Percentiles rank a stretch among this genome's conserved stretches.
These are phyloP conservation scores for Taphrorychus bicolor DNA, from an alignment of 2,888 invertebrate genomes.

Conservation along the genomic window DNA sequence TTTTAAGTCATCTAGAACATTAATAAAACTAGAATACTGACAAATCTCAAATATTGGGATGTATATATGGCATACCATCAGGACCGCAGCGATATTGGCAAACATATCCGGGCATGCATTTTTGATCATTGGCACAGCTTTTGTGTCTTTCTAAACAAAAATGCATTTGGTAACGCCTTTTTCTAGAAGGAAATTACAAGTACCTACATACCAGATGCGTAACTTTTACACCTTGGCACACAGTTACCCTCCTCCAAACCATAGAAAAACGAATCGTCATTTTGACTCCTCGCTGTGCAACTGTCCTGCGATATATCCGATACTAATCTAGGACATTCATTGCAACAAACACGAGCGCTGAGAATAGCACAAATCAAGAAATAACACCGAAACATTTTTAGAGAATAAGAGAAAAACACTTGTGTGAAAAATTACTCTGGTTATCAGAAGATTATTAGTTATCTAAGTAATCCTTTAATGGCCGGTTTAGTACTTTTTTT, in stretches of 20 bases:
- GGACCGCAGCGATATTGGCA: constrained; percentile 45
- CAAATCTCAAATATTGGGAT: no score
- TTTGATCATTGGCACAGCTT: not conserved
- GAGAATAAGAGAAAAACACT: not conserved
- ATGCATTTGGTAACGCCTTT: constrained; percentile 3
- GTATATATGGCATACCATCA: constrained; percentile 43
- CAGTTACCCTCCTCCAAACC: constrained; percentile 26
- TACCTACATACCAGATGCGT: constrained; percentile 29
- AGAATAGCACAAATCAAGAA: no score
- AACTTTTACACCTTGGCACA: constrained; percentile 35
- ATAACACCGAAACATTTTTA: not conserved
- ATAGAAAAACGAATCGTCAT: constrained; percentile 34
- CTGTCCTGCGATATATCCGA: constrained; percentile 44
- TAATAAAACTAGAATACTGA: not conserved
- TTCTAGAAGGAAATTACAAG: no score
- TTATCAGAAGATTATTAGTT: not conserved
- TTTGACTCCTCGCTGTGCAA: constrained; percentile 36
- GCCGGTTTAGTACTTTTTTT: no score
- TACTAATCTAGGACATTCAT: constrained; percentile 25
- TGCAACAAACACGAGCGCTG: not conserved
- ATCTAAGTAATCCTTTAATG: not conserved
- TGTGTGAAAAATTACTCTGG: not conserved
- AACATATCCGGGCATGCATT: constrained; percentile 53
- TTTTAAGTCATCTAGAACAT: constrained; percentile 4
- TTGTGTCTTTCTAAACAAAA: not conserved